Base-by-base conservation (phyloP, 2,888 invertebrate species). In the Rhogogaster chlorosoma region DNA sequence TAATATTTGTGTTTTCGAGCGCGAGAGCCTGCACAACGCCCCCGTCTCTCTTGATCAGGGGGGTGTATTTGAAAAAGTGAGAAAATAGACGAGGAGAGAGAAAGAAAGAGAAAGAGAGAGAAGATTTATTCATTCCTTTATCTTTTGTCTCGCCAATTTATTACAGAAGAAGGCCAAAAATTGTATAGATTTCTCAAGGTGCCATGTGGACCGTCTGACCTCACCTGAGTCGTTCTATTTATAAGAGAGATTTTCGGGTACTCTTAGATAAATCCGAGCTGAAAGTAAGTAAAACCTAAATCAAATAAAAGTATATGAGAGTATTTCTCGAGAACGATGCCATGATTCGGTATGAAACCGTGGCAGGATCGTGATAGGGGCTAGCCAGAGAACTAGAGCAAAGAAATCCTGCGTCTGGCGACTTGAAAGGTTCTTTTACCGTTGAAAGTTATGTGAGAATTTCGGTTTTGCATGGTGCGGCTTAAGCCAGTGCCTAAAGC, bases 1-100 rank as follows among this genome's bases (percentile, higher is more conserved):
- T 83, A 70, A 83, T 83, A 83, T 70, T 83, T 83, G 67, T 83
- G 83, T 83, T 83, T 70, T 64, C 67, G 83, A 83, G 67, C 67
- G 67, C 67, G 67, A 83, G 64, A 29, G 45, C 45, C n/a, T n/a
- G n/a, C 15, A 7, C 38, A 38, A 57, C 42, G 22, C 71, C 32
- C 61, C 53, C 53, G 18, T 49, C 15, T 18, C 49, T 15, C 32
- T 29, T 77, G 77, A 73, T 77, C 77, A 77, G 18, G n/a, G 18
- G n/a, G 53, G 26, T 61, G 26, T 26, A 61, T 22, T 45, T 45
- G 42, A 9, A n/a, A n/a, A n/a, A n/a, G n/a, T n/a, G n/a, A n/a
- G n/a, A n/a, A n/a, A n/a, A n/a, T n/a, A n/a, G n/a, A n/a, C n/a
- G n/a, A n/a, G n/a, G 38, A 15, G 67, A 1, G 32, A 15, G 67